phyloP scores from a whole-genome alignment of 1,140 invertebrate species.

The Drosophila teissieri region DNA sequence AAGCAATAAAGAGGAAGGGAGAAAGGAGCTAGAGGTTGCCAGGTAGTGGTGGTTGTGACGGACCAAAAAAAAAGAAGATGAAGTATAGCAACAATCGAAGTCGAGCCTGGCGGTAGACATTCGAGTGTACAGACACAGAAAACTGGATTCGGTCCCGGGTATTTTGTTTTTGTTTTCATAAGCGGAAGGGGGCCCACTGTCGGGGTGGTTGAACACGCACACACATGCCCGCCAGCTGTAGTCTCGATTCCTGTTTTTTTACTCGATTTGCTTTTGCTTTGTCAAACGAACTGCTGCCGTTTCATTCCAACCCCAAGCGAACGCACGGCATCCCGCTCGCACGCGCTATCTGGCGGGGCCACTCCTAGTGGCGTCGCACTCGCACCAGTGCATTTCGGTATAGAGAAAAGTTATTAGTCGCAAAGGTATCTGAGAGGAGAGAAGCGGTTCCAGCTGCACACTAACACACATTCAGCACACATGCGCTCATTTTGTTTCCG shows the following conservation, averaged over 20 bases:
- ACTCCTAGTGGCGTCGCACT: constrained; percentile 58
- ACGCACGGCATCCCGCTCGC: constrained; percentile 41
- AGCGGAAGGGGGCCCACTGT: constrained; percentile 27
- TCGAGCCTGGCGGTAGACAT: constrained; percentile 54
- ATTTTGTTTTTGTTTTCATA: not conserved
- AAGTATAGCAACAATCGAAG: constrained; percentile 67
- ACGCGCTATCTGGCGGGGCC: constrained; percentile 6
- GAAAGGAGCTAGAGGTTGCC: not conserved
- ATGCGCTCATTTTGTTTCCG: constrained; percentile 76
- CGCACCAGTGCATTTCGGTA: constrained; percentile 62
- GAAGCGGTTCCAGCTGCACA: constrained; percentile 34
- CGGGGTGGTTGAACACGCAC: constrained; percentile 69
- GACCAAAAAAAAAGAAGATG: constrained; percentile 78
- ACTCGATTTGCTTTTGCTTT: constrained; percentile 27
- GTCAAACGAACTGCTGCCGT: constrained; percentile 53
- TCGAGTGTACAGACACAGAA: constrained; percentile 75
- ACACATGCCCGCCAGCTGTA: constrained; percentile 77
- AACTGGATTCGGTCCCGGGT: constrained; percentile 55
- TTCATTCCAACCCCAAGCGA: constrained; percentile 69
- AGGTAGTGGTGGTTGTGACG: constrained; percentile 56
- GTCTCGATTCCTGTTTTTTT: constrained; percentile 54
- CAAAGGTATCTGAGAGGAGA: constrained; percentile 6
- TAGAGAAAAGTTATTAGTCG: constrained; percentile 69
- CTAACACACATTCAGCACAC: constrained; percentile 39
- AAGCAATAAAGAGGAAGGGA: constrained; percentile 5